These are phyloP conservation scores for Scaptodrosophila latifasciaeformis DNA, from an alignment of 2,888 invertebrate genomes.

Conservation along the genomic window DNA sequence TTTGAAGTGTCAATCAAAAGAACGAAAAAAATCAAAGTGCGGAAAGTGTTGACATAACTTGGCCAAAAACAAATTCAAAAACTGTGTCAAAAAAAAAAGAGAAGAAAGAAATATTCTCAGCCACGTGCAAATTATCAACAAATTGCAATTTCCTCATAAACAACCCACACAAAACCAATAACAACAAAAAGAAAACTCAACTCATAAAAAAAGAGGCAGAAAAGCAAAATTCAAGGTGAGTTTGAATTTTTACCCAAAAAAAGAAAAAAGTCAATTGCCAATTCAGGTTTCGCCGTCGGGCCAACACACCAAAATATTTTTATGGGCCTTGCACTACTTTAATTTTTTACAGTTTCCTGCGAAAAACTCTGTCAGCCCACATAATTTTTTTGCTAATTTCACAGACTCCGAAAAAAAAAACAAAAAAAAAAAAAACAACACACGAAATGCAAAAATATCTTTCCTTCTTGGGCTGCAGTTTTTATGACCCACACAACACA, in stretches of 20 bases:
- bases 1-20: conserved; percentile 11
- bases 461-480: neutral
- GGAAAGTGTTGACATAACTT: conserved; percentile 30
- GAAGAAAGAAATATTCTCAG: conserved; percentile 10
- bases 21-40: conserved; percentile 19
- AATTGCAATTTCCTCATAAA: conserved; percentile 10
- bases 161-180: conserved; percentile 6
- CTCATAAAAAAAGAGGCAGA: too few relatives aligned
- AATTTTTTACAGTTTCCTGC: conserved; percentile 62
- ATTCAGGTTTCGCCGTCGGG: conserved; percentile 30
- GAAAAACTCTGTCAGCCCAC: conserved; percentile 34
- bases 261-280: conserved; percentile 42
- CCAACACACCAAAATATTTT: conserved; percentile 40
- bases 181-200: conserved; percentile 17
- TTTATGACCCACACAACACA: neutral
- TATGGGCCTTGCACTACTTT: conserved; percentile 64
- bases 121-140: conserved; percentile 34
- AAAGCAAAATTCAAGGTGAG: conserved; percentile 47
- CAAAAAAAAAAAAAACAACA: conserved; percentile 22
- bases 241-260: too few relatives aligned
- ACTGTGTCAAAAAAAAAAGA: conserved; percentile 7
- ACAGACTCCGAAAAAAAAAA: neutral
- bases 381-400: conserved; percentile 11
- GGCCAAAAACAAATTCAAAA: conserved; percentile 21
- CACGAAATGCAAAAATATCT: conserved; percentile 29